Base-by-base conservation (phyloP, 2,113 vertebrate genomes). In the Anarrhichthys ocellatus region DNA sequence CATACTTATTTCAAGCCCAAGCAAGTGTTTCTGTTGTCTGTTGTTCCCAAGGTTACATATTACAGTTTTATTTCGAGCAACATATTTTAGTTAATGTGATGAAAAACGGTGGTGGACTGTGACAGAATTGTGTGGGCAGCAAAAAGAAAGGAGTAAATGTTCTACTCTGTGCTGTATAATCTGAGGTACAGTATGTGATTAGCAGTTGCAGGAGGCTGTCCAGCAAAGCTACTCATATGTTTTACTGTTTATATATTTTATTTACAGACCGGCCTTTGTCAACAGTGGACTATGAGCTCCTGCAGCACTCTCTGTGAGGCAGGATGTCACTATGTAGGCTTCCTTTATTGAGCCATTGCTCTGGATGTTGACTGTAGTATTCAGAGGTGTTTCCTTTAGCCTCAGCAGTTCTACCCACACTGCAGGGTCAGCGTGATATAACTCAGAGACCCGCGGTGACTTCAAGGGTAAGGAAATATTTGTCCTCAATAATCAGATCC, bases 401-500 rank as follows among this genome's bases (percentile, higher is more conserved):
- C 81, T 87, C 90, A 82, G 81, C 81, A 80, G 78, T 92, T 91
- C 74, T 82, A 77, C 90, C 83, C 88, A 65, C 78, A 67, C 56
- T 68, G 76, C 79, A 86, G 80, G 86, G 86, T 91, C 85, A 75
- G 63, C 65, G 70, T 89, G 62, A 58, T 91, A 93, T 87, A 88
- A 85, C 70, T 88, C 74, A 38, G 62, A 78, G 69, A 78, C 76
- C 63, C 29, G 48, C 84, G 69, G 56, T 44, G 80, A 83, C 78
- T 84, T 78, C 71, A 82, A 90, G 87, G 80, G 76, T 72, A 76
- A 76, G 77, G 73, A 89, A 81, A 90, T 92, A 83, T 91, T 88
- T 91, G 87, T 79, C 80, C 80, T 80, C 77, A 68, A 77, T 88
- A 83, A 89, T 86, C 63, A 2, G 64, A 84, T 78, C 70, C 69